Conservation (phyloP, 2,888 invertebrate genomes). For the Pristionchus entomophagus region DNA sequence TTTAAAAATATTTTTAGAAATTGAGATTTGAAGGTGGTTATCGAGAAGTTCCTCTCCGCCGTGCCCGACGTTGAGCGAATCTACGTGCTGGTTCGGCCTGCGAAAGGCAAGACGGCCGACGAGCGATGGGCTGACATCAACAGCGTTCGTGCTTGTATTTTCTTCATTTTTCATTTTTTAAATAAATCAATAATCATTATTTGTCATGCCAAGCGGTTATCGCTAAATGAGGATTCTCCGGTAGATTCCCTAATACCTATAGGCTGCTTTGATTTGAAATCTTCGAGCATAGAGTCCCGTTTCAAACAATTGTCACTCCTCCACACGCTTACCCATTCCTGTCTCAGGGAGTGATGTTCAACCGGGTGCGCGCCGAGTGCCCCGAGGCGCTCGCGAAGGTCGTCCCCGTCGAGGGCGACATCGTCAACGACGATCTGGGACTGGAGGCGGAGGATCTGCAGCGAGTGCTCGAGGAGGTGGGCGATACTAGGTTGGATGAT, state of each 20-base stretch:
- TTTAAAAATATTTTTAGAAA: too few relatives aligned
- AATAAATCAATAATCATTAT: too few relatives aligned
- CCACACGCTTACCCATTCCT: too few relatives aligned
- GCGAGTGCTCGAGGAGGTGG: constrained; percentile 81
- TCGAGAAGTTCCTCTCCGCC: constrained; percentile 89
- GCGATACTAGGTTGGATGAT: neutral
- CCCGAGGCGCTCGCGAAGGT: too few relatives aligned
- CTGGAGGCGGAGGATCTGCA: constrained; percentile 80
- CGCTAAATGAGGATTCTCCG: too few relatives aligned
- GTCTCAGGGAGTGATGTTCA: constrained; percentile 77
- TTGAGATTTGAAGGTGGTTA: constrained; percentile 78
- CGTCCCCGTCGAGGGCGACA: constrained; percentile 77
- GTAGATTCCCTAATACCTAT: too few relatives aligned
- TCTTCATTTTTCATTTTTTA: too few relatives aligned
- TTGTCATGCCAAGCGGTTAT: too few relatives aligned
- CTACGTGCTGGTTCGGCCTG: constrained; percentile 85
- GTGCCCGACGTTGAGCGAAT: constrained; percentile 85
- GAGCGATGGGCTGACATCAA: constrained; percentile 84
- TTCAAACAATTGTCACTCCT: too few relatives aligned
- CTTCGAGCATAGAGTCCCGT: too few relatives aligned
- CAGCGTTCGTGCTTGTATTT: constrained; percentile 80
- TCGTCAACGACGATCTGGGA: constrained; percentile 78
- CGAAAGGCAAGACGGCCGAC: constrained; percentile 82
- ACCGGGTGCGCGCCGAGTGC: constrained; percentile 75
- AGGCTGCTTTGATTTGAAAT: too few relatives aligned